phyloP scores from a whole-genome alignment of 2,113 vertebrate genomes.

The Thalassoma bifasciatum region DNA sequence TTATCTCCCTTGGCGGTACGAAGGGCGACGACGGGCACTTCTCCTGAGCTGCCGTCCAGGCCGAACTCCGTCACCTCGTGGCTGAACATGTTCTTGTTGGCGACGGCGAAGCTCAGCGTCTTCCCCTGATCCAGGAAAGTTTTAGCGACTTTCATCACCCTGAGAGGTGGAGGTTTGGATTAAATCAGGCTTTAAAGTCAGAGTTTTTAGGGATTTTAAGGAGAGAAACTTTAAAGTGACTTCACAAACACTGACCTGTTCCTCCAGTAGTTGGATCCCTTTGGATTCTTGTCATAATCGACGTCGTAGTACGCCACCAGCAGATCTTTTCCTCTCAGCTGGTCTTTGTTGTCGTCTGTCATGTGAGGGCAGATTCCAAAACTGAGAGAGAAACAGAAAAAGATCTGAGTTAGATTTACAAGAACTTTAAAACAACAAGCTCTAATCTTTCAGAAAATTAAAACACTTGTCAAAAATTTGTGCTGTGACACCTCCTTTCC shows the following conservation, averaged over 20 bases:
- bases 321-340: slow-evolving; percentile 93
- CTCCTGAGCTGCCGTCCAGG: slow-evolving; percentile 86
- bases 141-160: slow-evolving; percentile 97
- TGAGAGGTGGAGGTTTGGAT: slow-evolving; percentile 49
- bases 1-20: slow-evolving; percentile 93
- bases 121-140: slow-evolving; percentile 93
- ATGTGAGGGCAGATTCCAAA: slow-evolving; percentile 97
- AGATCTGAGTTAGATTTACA: too few relatives aligned
- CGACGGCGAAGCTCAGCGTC: slow-evolving; percentile 91
- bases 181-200: background rate
- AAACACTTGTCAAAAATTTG: too few relatives aligned
- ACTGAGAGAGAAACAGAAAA: slow-evolving; percentile 68
- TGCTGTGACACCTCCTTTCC: too few relatives aligned
- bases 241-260: slow-evolving; percentile 86
- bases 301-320: slow-evolving; percentile 96
- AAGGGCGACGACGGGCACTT: slow-evolving; percentile 91
- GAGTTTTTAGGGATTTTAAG: background rate
- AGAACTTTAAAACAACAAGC: background rate
- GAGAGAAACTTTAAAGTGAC: too few relatives aligned
- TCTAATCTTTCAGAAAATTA: too few relatives aligned
- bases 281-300: slow-evolving; percentile 96
- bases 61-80: slow-evolving; percentile 93
- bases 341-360: slow-evolving; percentile 97
- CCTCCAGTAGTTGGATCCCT: slow-evolving; percentile 99
- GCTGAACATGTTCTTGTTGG: slow-evolving; percentile 88